Base-by-base conservation (phyloP, 2,797 vertebrate species). In the Melanogrammus aeglefinus region DNA sequence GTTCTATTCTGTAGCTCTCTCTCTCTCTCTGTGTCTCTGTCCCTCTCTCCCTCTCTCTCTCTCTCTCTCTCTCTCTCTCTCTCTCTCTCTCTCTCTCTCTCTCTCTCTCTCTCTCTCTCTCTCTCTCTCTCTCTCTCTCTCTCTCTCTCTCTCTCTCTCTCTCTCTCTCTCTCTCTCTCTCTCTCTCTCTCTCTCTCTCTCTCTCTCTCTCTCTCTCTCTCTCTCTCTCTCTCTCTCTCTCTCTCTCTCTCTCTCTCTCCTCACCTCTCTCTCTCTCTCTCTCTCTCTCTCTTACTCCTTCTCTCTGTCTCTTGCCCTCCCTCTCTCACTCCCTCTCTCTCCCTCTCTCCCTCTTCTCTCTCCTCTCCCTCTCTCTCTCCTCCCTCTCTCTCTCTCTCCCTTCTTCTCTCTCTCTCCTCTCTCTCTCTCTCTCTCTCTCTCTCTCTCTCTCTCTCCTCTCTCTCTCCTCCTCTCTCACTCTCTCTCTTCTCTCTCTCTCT, bases 11-110 rank as follows among this genome's bases (percentile, higher is more conserved):
- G 10, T 57, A 6, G 21, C 77, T 10, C 27, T 83, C 27, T 83
- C n/a, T 83, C n/a, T 51, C 41, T 63, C 57, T 63, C 0, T 63
- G 21, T 75, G 36, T 77, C 44, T 78, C 70, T 51, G 77, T 74
- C 74, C 82, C 82, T 86, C 80, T 75, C 79, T 82, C 82, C 87
- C 80, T 75, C 79, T 74, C 73, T 83, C 82, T 88, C 80, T 76
- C 63, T 79, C 73, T 79, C 82, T 80, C 76, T 41, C 33, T 44
- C 12, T 84, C 78, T 24, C 16, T 74, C 70, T 36, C 13, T 83
- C 77, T 31, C 69, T 13, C 72, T 39, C 16, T n/a, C 76, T 10
- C 6, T 80, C 27, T 83, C n/a, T 47, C 38, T 63, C 51, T 63
- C 4, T 63, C 27, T 75, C 35, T 77, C 44, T 78, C 70, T 51